Evolutionary conservation across 1,140 invertebrate genomes (phyloP).

Genomic region (Cyclina sinensis): DNA sequence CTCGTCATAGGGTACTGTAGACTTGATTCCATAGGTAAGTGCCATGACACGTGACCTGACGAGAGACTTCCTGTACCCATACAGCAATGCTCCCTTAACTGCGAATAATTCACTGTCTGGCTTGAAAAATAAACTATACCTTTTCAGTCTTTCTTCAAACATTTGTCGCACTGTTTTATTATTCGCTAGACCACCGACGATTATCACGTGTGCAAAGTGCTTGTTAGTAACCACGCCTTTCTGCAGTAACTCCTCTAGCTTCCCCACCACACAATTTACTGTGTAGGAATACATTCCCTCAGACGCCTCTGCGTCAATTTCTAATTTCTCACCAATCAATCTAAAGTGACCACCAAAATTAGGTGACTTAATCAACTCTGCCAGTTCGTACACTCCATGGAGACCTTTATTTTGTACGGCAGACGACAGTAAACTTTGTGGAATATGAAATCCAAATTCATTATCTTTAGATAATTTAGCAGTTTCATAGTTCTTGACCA

Average conservation of each 20-base stretch:
- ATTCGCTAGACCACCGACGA: constrained; percentile 30
- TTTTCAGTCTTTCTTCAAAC: not conserved
- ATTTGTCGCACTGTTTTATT: not conserved
- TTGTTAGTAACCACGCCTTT: not conserved
- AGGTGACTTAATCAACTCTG: constrained; percentile 6
- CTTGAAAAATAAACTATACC: constrained; percentile 7
- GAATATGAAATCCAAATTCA: not conserved
- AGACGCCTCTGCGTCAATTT: not conserved
- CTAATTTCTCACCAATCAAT: not conserved
- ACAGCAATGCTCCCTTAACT: constrained; percentile 49
- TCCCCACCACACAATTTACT: not conserved
- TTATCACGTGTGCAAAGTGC: constrained; percentile 8
- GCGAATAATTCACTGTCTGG: constrained; percentile 19
- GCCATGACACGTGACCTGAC: not conserved
- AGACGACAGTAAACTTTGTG: not conserved
- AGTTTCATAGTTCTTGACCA: constrained; percentile 18
- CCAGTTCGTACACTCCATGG: not conserved
- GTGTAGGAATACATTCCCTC: constrained; percentile 52
- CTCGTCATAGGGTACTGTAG: constrained; percentile 42
- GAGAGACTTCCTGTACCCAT: not conserved
- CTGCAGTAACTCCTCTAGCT: constrained; percentile 1
- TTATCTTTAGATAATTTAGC: not conserved
- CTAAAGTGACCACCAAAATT: constrained; percentile 55
- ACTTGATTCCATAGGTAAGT: constrained; percentile 51
- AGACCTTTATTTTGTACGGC: constrained; percentile 26